phyloP scores from a whole-genome alignment of 2,797 vertebrate species.

The Phrynocephalus forsythii region DNA sequence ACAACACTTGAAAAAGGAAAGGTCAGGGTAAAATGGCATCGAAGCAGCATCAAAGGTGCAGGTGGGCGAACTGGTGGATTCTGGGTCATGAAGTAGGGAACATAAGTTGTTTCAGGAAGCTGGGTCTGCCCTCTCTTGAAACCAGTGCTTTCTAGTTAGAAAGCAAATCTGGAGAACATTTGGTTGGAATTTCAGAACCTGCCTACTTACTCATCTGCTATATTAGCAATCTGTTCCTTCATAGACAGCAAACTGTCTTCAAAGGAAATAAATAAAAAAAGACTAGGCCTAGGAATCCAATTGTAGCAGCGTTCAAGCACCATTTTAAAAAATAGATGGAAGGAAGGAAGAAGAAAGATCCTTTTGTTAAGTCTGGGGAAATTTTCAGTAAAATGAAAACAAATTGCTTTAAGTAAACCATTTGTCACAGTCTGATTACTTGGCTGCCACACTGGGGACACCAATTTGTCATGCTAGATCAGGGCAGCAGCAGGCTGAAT shows the following conservation, averaged over 20 bases:
- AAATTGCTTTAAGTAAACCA: constrained; percentile 86
- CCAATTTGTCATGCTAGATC: constrained; percentile 86
- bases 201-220: background rate
- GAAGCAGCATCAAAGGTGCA: background rate
- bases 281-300: constrained; percentile 45
- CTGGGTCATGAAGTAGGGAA: background rate
- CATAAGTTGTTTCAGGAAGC: no score
- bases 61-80: no score
- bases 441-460: constrained; percentile 81
- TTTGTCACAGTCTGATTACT: constrained; percentile 88
- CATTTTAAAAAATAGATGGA: constrained; percentile 47
- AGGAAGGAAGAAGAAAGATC: constrained; percentile 9
- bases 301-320: constrained; percentile 50
- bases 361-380: constrained; percentile 77
- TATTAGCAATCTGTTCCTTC: background rate
- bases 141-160: background rate
- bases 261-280: background rate
- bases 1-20: background rate
- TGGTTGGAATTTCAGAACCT: background rate
- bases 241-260: background rate
- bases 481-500: constrained; percentile 78
- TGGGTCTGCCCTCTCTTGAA: background rate
- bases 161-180: background rate
- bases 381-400: constrained; percentile 86
- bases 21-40: no score